These are phyloP conservation scores for Magallana ariakensis DNA, from an alignment of 1,140 invertebrate species.

Conservation along the genomic window DNA sequence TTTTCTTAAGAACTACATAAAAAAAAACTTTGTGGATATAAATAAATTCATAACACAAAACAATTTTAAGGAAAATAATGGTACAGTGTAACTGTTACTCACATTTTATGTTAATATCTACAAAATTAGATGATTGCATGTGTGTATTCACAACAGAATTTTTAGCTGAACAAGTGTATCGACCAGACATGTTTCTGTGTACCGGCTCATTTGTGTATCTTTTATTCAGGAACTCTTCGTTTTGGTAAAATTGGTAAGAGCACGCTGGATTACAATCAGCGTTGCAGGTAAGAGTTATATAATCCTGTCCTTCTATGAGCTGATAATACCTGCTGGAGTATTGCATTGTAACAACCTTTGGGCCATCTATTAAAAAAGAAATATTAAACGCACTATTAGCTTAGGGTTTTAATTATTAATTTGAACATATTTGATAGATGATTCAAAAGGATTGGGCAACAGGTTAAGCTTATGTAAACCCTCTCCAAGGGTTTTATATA, in stretches of 20 bases:
- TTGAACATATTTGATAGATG: too few species aligned
- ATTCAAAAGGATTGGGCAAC: too few species aligned
- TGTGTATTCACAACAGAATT: neutral
- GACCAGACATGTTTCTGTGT: neutral
- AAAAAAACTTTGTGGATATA: too few species aligned
- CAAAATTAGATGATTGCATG: neutral
- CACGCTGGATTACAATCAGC: neutral
- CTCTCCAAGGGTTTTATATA: too few species aligned
- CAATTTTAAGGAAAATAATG: too few species aligned
- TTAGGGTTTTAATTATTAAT: too few species aligned
- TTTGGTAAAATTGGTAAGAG: neutral
- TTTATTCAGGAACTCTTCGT: neutral
- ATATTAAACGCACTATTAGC: too few species aligned
- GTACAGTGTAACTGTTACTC: too few species aligned
- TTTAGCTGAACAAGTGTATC: neutral
- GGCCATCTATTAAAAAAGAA: neutral
- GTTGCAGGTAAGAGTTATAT: neutral
- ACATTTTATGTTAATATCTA: neutral
- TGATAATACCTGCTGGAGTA: neutral
- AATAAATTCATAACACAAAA: too few species aligned
- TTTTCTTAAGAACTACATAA: too few species aligned
- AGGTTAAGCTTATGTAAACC: too few species aligned
- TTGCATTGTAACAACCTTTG: neutral
- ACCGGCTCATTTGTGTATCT: too few species aligned
- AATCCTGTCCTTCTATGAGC: neutral